A percentile compares a stretch with the other conserved stretches of the same genome.
phyloP scores from a whole-genome alignment of 2,797 vertebrate species.

The Lindbergichthys nudifrons region DNA sequence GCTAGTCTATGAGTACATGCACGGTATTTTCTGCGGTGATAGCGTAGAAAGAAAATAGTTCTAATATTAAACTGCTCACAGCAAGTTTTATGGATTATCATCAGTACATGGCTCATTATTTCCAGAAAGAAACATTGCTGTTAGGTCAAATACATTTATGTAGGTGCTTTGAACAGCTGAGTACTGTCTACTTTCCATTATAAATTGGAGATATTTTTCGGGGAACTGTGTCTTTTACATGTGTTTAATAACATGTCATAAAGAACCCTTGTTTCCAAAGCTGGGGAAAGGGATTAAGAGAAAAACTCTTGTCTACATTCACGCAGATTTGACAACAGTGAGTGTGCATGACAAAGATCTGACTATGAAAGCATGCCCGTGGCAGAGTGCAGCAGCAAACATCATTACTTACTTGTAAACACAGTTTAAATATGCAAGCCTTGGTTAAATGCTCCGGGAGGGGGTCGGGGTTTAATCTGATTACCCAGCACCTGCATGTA shows the following conservation, averaged over 20 bases:
- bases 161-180: too few species aligned
- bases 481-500: conserved; percentile 43
- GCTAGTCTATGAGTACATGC: too few species aligned
- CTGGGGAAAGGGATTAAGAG: not conserved
- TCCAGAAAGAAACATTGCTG: too few species aligned
- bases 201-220: too few species aligned
- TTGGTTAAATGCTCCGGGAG: conserved; percentile 5
- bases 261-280: not conserved
- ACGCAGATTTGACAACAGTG: not conserved
- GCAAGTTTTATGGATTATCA: too few species aligned
- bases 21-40: too few species aligned
- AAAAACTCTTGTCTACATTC: not conserved
- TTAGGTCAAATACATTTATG: too few species aligned
- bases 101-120: too few species aligned
- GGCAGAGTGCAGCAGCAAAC: conserved; percentile 30
- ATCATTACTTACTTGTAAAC: conserved; percentile 45
- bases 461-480: conserved; percentile 40
- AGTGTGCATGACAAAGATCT: not conserved
- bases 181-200: too few species aligned
- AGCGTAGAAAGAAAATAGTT: too few species aligned
- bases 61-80: too few species aligned
- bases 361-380: not conserved
- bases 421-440: conserved; percentile 29
- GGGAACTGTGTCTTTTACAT: not conserved
- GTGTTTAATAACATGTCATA: not conserved